Base-by-base conservation (phyloP, 2,888 invertebrate genomes). In the Epistrophe eligans region DNA sequence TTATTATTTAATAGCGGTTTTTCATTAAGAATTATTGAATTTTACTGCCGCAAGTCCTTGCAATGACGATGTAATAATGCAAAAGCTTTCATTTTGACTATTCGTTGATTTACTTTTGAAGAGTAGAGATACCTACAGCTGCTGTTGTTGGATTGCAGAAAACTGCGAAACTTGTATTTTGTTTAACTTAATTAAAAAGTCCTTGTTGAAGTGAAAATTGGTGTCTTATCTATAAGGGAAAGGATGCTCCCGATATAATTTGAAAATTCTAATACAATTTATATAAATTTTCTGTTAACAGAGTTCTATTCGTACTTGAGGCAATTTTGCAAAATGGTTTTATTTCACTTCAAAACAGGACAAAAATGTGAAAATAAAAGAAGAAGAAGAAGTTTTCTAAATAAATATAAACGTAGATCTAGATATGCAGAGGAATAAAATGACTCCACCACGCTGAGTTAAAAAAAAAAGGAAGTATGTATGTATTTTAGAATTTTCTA, bases 1-100 rank as follows among this genome's bases (percentile, higher is more conserved):
- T 76, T 76, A 70, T 60, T 40, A 43, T 66, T 43, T 11, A 82
- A 82, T 52, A 40, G 58, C 13, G 70, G 76, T 45, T 83, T 82
- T 73, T 77, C 55, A 76, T 77, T 72, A 52, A 40, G 67, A 83
- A 45, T 66, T 40, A 55, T 57, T 72, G 57, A 43, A 57, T 38
- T 28, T 62, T 71, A 62, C 45, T 48, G 17, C 28, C 40, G 13
- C 17, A 19, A 80, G 45, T 67, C 48, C 40, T 73, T 43, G 48
- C 7, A 6, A 38, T 19, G 32, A 35, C 4, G n/a, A 67, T 45
- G 19, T 13, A 57, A 58, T 50, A 52, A 58, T 32, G 15, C 10
- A 71, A 32, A 35, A 9, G 62, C 15, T n/a, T 17, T 28, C 24
- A 28, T 48, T 48, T 19, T 10, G 19, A 43, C 43, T 17, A 45